These are phyloP conservation scores for Poeciliopsis retropinna DNA, from an alignment of 2,113 vertebrate species.

Conservation along the genomic window DNA sequence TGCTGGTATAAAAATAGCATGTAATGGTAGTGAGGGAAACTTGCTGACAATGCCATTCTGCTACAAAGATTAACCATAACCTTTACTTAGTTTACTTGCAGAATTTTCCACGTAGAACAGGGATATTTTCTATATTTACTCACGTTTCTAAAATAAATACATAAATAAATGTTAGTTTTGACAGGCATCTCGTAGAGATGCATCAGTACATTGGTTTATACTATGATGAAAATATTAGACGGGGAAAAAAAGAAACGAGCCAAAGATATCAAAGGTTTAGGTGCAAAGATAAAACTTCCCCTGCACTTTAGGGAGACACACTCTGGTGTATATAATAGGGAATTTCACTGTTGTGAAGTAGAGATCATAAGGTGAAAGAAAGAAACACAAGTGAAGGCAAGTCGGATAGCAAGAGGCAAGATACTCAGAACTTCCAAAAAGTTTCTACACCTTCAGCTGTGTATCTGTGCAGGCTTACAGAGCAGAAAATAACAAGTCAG, in stretches of 20 bases:
- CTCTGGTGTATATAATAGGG: constrained; percentile 23
- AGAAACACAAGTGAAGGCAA: constrained; percentile 6
- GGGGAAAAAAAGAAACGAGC: background rate
- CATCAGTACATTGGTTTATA: background rate
- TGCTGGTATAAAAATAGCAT: background rate
- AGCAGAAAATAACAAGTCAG: background rate
- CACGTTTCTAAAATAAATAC: background rate
- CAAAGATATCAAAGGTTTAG: constrained; percentile 3
- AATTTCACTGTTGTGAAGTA: constrained; percentile 19
- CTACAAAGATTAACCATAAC: background rate
- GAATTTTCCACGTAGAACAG: background rate
- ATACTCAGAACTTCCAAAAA: constrained; percentile 1
- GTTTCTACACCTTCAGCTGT: background rate
- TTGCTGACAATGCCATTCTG: background rate
- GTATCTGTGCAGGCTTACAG: background rate
- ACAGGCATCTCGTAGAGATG: background rate
- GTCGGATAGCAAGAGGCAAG: fast-evolving
- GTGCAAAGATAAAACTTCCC: background rate
- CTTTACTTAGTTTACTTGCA: background rate
- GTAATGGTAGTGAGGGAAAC: background rate
- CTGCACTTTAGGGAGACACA: background rate
- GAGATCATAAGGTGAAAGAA: constrained; percentile 4
- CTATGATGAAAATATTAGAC: background rate
- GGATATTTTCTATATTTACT: background rate
- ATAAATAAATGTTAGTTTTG: background rate